Percentiles rank a stretch among this genome's conserved stretches.
phyloP scores from a whole-genome alignment of 2,113 vertebrate genomes.

The Aviceda subcristata region DNA sequence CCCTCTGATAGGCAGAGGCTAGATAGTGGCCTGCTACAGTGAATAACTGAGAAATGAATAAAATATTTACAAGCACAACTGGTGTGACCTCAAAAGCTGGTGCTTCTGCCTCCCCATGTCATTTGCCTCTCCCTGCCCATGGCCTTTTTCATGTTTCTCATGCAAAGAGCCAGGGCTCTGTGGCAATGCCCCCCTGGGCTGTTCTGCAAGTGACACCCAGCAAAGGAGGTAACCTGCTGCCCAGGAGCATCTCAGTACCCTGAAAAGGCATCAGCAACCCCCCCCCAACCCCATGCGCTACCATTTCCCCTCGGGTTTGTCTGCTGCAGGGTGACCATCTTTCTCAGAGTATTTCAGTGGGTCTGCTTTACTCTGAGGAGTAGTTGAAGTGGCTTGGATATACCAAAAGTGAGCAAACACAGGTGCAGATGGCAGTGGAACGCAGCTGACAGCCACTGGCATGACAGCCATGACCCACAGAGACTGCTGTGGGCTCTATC shows the following conservation, averaged over 20 bases:
- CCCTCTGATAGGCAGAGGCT: not conserved
- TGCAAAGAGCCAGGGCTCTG: not conserved
- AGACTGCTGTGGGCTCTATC: not conserved
- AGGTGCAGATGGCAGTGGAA: not conserved
- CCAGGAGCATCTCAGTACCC: not conserved
- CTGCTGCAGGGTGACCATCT: not conserved
- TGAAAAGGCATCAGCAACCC: not conserved
- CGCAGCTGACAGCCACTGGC: rapidly evolving
- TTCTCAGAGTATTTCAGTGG: not conserved
- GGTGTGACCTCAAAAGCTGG: not conserved
- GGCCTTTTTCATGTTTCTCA: not conserved
- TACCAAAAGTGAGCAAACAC: not conserved
- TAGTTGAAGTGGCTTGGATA: not conserved
- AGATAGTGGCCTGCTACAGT: not conserved
- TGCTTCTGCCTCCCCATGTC: not conserved
- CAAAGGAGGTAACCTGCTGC: not conserved
- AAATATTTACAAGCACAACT: not conserved
- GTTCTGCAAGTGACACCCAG: not conserved
- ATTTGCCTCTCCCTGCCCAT: not conserved
- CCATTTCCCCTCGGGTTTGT: not conserved
- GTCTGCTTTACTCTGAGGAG: not conserved
- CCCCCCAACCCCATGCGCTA: not conserved
- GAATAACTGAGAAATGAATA: not conserved
- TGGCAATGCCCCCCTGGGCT: rapidly evolving
- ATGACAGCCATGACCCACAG: rapidly evolving